These are phyloP conservation scores for Hirtodrosophila alboralis DNA, from an alignment of 2,888 invertebrate genomes.

Conservation along the genomic window DNA sequence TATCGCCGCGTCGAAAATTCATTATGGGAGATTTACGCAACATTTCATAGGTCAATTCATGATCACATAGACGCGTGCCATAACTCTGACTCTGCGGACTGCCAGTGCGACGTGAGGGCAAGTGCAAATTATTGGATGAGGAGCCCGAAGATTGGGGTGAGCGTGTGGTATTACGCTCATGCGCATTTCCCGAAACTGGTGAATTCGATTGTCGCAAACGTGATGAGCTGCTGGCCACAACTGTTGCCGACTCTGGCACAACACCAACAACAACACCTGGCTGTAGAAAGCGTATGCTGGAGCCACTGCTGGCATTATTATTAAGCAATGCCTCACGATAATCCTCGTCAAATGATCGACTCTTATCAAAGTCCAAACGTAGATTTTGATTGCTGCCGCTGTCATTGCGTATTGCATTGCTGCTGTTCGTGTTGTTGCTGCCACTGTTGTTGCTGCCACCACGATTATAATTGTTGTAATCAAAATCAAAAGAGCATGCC, in stretches of 20 bases:
- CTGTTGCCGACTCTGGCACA: too few relatives aligned
- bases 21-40: constrained; percentile 82
- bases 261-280: too few relatives aligned
- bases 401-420: constrained; percentile 43
- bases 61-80: constrained; percentile 83
- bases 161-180: constrained; percentile 64
- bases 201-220: constrained; percentile 77
- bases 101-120: constrained; percentile 73
- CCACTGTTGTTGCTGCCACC: too few relatives aligned
- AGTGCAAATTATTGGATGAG: constrained; percentile 74
- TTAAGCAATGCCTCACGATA: constrained; percentile 78
- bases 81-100: constrained; percentile 83
- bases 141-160: constrained; percentile 83
- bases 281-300: constrained; percentile 66
- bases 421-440: constrained; percentile 4
- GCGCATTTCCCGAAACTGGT: constrained; percentile 53
- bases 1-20: constrained; percentile 82
- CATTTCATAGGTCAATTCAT: constrained; percentile 83
- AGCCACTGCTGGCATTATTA: constrained; percentile 64
- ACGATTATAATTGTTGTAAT: constrained; percentile 80
- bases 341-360: constrained; percentile 84
- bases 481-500: constrained; percentile 84
- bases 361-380: constrained; percentile 83
- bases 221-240: constrained; percentile 16
- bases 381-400: constrained; percentile 75